Evolutionary conservation across 2,113 vertebrate genomes (phyloP).

Genomic region (Psophia crepitans): DNA sequence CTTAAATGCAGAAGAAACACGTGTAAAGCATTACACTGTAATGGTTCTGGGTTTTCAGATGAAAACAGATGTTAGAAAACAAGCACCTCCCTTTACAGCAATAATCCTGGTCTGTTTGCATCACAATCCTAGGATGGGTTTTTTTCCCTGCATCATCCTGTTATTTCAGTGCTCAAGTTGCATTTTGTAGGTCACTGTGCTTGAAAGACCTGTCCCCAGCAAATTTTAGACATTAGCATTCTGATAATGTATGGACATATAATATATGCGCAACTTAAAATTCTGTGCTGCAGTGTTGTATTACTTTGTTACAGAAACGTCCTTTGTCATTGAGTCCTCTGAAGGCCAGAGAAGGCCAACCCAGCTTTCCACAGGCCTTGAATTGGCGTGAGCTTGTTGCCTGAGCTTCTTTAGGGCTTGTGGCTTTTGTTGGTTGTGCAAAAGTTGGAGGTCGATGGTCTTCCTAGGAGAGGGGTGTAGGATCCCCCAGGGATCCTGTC

Average conservation of each 20-base stretch:
- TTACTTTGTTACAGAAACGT: not conserved
- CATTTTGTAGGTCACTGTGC: not conserved
- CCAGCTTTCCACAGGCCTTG: not conserved
- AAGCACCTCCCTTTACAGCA: not conserved
- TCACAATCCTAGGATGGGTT: not conserved
- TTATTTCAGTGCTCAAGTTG: not conserved
- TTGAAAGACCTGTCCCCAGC: not conserved
- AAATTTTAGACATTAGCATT: not conserved
- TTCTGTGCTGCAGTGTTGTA: not conserved
- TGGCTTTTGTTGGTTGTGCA: not conserved
- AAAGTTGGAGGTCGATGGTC: not conserved
- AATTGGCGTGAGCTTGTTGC: not conserved
- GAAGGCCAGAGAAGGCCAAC: not conserved
- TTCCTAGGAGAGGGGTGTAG: not conserved
- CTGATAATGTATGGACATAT: not conserved
- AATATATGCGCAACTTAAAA: not conserved
- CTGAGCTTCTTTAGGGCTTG: not conserved
- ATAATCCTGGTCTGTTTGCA: not conserved
- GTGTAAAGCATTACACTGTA: not conserved
- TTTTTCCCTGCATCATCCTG: not conserved
- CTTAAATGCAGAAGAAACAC: not conserved
- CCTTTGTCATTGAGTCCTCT: not conserved
- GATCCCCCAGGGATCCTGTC: not conserved
- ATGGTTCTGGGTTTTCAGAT: not conserved
- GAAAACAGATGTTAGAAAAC: not conserved